Evolutionary conservation across 2,888 invertebrate genomes (phyloP), one percentile per base, ranked within the genome.

Genomic region (Drosophila paranaensis): DNA sequence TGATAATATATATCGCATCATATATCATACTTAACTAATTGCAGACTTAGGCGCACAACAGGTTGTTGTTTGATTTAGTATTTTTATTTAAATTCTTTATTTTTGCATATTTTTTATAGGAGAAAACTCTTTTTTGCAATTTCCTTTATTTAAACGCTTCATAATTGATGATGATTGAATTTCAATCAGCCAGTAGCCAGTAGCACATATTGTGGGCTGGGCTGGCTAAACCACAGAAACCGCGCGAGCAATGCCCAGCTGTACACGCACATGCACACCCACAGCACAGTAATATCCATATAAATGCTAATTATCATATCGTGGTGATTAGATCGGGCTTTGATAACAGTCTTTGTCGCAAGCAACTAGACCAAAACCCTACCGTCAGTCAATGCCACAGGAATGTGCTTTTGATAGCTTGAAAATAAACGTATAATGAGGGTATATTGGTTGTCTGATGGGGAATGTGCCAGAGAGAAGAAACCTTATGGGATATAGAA

Each of bases 91-190:
- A 20, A 43, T 56, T 42, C 4, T 16, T 9, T 40, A n/a, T 40
- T 35, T 33, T 20, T 43, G 16, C 43, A 20, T 20, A 20, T 11
- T 43, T 43, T 43, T 10, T 48, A n/a, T 48, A 30, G 30, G n/a
- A n/a, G 25, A 16, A 4, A 46, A 46, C 40, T 11, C 40, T 11
- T 43, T n/a, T 11, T 13, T 27, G 11, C 54, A 16, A 48, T 48
- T 57, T 45, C 10, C 33, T 43, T 46, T 20, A 57, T 30, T 57
- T 57, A 77, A 56, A 54, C 42, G 56, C 67, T 48, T 57, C 37
- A 79, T 79, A 80, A 79, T 85, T 81, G 79, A 71, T 79, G 72
- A 85, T 85, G 79, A 85, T 85, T 79, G 69, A 56, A 39, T 46
- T 71, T 69, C 71, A 70, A 70, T 70, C 66, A 68, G 56, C 57